phyloP scores from a whole-genome alignment of 2,888 invertebrate species.

The Spodoptera picta region DNA sequence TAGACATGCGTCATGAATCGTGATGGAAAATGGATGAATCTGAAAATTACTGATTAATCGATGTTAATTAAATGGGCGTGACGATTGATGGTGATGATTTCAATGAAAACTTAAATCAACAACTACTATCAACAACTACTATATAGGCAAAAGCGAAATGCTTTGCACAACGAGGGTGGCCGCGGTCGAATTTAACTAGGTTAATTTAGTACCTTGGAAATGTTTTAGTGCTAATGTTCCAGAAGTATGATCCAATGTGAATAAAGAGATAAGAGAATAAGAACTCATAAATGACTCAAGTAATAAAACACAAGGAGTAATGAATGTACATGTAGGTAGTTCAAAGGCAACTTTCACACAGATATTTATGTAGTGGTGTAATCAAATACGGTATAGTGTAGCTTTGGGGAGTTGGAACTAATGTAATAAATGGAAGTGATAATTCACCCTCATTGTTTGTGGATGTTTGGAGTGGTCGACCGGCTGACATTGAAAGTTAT shows the following conservation, averaged over 20 bases:
- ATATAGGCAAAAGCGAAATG: slow-evolving; percentile 24
- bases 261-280: slow-evolving; percentile 9
- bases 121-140: slow-evolving; percentile 2
- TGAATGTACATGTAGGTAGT: slow-evolving; percentile 14
- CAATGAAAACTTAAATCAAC: slow-evolving; percentile 1
- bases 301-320: slow-evolving; percentile 16
- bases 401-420: slow-evolving; percentile 51
- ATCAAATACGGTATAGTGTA: slow-evolving; percentile 36
- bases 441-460: slow-evolving; percentile 96
- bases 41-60: slow-evolving; percentile 18
- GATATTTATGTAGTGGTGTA: slow-evolving; percentile 24
- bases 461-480: slow-evolving; percentile 98
- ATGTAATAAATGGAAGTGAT: slow-evolving; percentile 66
- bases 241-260: slow-evolving; percentile 20
- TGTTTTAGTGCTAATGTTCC: slow-evolving; percentile 27
- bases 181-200: slow-evolving; percentile 4
- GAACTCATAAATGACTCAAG: slow-evolving; percentile 20
- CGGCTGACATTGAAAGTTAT: slow-evolving; percentile 98
- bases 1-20: slow-evolving; percentile 37
- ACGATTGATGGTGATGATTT: slow-evolving; percentile 20
- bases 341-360: slow-evolving; percentile 23
- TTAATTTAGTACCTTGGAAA: slow-evolving; percentile 8
- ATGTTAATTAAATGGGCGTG: slow-evolving; percentile 38
- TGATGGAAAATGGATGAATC: slow-evolving; percentile 21
- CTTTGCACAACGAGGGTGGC: slow-evolving; percentile 45